Conservation (phyloP, 2,797 vertebrate species). For the Knipowitschia caucasica region DNA sequence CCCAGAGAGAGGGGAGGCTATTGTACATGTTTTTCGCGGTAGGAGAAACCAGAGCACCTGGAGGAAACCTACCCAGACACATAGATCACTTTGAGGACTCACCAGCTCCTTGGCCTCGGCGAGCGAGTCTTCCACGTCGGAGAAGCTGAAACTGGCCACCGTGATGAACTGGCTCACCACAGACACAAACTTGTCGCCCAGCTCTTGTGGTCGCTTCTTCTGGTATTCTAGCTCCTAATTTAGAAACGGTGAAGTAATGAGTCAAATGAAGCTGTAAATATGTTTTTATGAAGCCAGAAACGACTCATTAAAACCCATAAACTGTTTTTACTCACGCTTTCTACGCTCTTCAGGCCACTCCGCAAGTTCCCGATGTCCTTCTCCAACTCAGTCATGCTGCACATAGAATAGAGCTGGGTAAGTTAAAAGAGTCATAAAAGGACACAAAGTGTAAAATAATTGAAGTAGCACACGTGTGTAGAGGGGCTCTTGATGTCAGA, state of each 20-base stretch:
- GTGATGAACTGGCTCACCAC: constrained; percentile 99
- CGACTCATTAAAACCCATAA: neutral
- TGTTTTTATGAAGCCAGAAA: neutral
- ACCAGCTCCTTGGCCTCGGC: constrained; percentile 94
- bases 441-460: no score
- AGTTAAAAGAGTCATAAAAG: neutral
- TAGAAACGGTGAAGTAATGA: constrained; percentile 1
- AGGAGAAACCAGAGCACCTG: no score
- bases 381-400: constrained; percentile 97
- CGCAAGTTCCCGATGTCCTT: constrained; percentile 94
- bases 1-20: no score
- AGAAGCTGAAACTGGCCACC: constrained; percentile 97
- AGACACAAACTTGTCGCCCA: constrained; percentile 94
- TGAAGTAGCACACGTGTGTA: no score
- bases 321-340: constrained; percentile 82
- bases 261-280: neutral
- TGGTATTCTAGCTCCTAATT: constrained; percentile 92
- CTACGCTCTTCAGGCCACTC: constrained; percentile 90
- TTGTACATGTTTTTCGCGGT: constrained; percentile 10
- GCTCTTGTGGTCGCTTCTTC: constrained; percentile 82
- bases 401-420: constrained; percentile 10
- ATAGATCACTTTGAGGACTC: constrained; percentile 49
- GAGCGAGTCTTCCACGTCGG: constrained; percentile 94
- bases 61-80: no score
- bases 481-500: no score